phyloP scores from a whole-genome alignment of 2,797 vertebrate species.

The Melanogrammus aeglefinus region DNA sequence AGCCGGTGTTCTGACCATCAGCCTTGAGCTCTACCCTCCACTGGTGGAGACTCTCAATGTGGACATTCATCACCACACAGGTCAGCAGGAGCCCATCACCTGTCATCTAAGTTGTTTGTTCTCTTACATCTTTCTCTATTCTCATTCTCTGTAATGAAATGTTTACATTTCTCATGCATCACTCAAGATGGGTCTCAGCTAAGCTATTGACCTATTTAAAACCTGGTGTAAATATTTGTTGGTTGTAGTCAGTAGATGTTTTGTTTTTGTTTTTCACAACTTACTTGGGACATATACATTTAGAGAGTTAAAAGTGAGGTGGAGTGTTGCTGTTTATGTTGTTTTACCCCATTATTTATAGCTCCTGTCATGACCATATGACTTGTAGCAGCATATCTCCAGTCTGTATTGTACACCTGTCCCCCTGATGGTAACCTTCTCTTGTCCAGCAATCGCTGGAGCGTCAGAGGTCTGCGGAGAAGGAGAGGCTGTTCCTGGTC shows the following conservation, averaged over 20 bases:
- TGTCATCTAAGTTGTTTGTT: neutral
- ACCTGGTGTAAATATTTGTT: too few species aligned
- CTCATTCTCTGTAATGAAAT: neutral
- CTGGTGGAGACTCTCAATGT: constrained; percentile 78
- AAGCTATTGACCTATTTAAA: too few species aligned
- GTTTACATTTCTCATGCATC: neutral
- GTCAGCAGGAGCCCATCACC: constrained; percentile 62
- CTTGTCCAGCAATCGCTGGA: constrained; percentile 86
- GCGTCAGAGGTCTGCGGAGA: constrained; percentile 89
- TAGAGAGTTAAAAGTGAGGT: too few species aligned
- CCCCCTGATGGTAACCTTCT: constrained; percentile 2
- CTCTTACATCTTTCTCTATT: neutral
- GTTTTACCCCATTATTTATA: neutral
- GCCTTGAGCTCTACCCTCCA: constrained; percentile 88
- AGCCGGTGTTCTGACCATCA: constrained; percentile 89
- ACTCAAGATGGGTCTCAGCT: neutral
- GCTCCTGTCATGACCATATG: neutral
- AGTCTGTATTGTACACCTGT: neutral
- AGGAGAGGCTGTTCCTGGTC: constrained; percentile 90
- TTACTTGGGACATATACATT: too few species aligned
- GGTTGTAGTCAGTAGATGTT: too few species aligned
- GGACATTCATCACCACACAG: constrained; percentile 89
- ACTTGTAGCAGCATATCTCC: too few species aligned
- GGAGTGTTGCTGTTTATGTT: neutral
- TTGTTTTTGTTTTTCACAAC: too few species aligned